Evolutionary conservation across 2,888 invertebrate genomes (phyloP).

Genomic region (Gymnoscelis rufifasciata): DNA sequence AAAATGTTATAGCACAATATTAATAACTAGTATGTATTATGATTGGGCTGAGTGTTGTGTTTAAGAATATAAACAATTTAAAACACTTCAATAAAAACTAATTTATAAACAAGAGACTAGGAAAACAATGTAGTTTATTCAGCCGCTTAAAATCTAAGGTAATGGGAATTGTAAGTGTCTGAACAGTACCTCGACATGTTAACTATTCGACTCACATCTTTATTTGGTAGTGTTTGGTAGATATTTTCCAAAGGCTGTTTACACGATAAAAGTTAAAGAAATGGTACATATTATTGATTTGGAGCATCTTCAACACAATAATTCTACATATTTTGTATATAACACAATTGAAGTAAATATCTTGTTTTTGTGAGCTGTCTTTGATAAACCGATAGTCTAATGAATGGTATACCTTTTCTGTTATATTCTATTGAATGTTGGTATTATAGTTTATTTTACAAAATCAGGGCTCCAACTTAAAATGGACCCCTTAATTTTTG

Average conservation of each 20-base stretch:
- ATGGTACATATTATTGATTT: not conserved
- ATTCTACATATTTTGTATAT: not conserved
- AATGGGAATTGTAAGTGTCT: not conserved
- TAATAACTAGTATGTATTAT: conserved; percentile 13
- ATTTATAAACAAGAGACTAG: not conserved
- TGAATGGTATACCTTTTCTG: conserved; percentile 10
- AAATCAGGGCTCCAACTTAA: conserved; percentile 31
- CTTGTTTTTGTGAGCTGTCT: conserved; percentile 6
- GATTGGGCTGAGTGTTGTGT: conserved; percentile 20
- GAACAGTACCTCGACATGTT: too few species aligned
- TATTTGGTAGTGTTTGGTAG: not conserved
- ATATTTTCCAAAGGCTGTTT: not conserved
- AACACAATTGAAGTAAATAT: not conserved
- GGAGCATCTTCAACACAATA: not conserved
- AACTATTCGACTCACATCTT: too few species aligned
- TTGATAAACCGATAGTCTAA: conserved; percentile 2
- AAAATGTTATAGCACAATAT: conserved; percentile 53
- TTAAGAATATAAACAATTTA: not conserved
- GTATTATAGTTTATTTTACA: conserved; percentile 26
- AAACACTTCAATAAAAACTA: not conserved
- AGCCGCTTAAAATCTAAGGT: not conserved
- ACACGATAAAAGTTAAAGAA: not conserved
- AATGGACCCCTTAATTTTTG: conserved; percentile 32
- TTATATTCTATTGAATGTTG: conserved; percentile 15
- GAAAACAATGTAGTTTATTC: not conserved